Evolutionary conservation across 2,797 vertebrate species (phyloP).

Genomic region (Poecilia picta): DNA sequence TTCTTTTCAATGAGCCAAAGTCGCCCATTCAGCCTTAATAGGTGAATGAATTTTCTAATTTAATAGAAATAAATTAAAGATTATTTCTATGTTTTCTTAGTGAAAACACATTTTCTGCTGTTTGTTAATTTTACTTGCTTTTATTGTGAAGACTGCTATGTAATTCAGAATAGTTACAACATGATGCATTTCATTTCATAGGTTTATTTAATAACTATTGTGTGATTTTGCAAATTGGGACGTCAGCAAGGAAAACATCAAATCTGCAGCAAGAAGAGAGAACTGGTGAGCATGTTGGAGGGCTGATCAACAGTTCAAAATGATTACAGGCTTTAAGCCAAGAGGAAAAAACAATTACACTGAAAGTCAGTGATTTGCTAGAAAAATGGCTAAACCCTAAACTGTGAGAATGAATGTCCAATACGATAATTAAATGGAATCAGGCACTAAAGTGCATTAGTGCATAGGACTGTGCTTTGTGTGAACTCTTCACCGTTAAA

Average conservation of each 20-base stretch:
- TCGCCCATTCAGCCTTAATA: background rate
- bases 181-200: background rate
- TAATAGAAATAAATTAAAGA: background rate
- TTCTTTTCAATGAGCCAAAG: background rate
- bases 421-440: background rate
- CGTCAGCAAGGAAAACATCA: background rate
- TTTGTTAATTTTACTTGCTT: background rate
- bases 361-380: constrained; percentile 10
- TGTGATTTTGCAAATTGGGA: background rate
- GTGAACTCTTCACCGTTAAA: background rate
- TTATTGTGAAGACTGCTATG: background rate
- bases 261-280: background rate
- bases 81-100: background rate
- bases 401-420: background rate
- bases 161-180: background rate
- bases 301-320: constrained; percentile 30
- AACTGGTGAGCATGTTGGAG: background rate
- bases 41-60: no score
- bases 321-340: constrained; percentile 19
- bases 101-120: background rate
- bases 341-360: constrained; percentile 18
- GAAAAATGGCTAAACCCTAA: constrained; percentile 11
- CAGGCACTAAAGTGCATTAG: background rate
- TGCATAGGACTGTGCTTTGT: background rate
- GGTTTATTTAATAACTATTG: background rate